phyloP scores from a whole-genome alignment of 2,888 invertebrate genomes.

The Agriopis leucophaearia region DNA sequence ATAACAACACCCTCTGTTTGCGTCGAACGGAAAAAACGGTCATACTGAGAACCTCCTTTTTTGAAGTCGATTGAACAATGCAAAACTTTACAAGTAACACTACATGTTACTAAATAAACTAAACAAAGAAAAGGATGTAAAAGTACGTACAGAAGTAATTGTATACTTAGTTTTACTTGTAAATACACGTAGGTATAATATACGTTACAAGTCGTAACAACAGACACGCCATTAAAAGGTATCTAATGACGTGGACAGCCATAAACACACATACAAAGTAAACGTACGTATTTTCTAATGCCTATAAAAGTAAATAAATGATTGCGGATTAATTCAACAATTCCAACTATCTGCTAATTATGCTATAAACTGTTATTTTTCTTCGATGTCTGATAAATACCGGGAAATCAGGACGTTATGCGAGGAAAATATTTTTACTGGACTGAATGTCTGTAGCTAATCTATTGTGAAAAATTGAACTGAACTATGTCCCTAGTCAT shows the following conservation, averaged over 20 bases:
- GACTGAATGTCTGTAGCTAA: conserved; percentile 5
- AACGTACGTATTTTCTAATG: conserved; percentile 34
- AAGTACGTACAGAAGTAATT: background rate
- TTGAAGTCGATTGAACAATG: no score
- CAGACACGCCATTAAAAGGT: conserved; percentile 22
- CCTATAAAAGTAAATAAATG: conserved; percentile 42
- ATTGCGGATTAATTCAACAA: conserved; percentile 55
- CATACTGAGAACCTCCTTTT: no score
- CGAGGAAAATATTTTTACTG: conserved; percentile 25
- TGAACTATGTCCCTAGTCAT: background rate
- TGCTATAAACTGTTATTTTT: conserved; percentile 18
- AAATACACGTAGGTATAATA: background rate
- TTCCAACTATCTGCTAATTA: conserved; percentile 55
- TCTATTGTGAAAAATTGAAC: background rate
- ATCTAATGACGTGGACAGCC: conserved; percentile 11
- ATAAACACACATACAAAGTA: conserved; percentile 25
- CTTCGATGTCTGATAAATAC: conserved; percentile 45
- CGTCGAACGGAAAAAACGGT: no score
- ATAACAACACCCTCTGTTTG: no score
- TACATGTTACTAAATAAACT: background rate
- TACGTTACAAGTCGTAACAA: conserved; percentile 14
- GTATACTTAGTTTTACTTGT: background rate
- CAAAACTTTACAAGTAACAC: background rate
- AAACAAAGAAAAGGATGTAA: background rate
- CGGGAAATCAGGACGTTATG: conserved; percentile 36